These are phyloP conservation scores for Adelognathus sp. DNA, from an alignment of 2,888 invertebrate species.

Conservation along the genomic window DNA sequence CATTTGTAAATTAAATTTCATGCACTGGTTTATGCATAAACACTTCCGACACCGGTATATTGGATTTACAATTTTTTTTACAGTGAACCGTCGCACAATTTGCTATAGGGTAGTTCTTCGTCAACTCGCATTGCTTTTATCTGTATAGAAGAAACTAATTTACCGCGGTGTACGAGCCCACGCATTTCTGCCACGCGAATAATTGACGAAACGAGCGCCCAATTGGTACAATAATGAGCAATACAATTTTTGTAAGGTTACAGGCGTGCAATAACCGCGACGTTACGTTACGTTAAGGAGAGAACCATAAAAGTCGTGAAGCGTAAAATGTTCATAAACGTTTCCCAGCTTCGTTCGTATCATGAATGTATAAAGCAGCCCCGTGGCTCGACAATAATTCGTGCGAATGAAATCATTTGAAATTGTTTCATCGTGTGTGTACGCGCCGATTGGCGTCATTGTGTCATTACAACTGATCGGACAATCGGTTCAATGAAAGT, in stretches of 20 bases:
- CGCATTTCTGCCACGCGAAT: constrained; percentile 45
- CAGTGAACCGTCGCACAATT: too few species aligned
- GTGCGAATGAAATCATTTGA: constrained; percentile 4
- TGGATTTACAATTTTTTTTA: too few species aligned
- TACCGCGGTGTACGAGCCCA: constrained; percentile 34
- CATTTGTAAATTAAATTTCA: too few species aligned
- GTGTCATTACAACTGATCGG: constrained; percentile 12
- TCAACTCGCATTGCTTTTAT: too few species aligned
- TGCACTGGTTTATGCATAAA: too few species aligned
- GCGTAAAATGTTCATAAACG: background rate
- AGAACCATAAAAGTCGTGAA: constrained; percentile 21
- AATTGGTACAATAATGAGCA: constrained; percentile 48
- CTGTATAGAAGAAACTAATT: constrained; percentile 36
- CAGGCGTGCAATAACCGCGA: constrained; percentile 22
- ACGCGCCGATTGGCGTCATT: background rate
- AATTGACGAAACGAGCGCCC: constrained; percentile 49
- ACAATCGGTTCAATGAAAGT: constrained; percentile 31
- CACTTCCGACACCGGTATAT: too few species aligned
- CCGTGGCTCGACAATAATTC: background rate
- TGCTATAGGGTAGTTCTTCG: too few species aligned
- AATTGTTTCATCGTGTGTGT: constrained; percentile 2
- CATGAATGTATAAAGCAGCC: background rate
- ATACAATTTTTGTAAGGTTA: constrained; percentile 35
- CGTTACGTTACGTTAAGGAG: too few species aligned
- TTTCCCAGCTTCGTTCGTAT: background rate